Evolutionary conservation across 2,113 vertebrate genomes (phyloP), one percentile per base, ranked within the genome.

Genomic region (Hippocampus guttulatus): DNA sequence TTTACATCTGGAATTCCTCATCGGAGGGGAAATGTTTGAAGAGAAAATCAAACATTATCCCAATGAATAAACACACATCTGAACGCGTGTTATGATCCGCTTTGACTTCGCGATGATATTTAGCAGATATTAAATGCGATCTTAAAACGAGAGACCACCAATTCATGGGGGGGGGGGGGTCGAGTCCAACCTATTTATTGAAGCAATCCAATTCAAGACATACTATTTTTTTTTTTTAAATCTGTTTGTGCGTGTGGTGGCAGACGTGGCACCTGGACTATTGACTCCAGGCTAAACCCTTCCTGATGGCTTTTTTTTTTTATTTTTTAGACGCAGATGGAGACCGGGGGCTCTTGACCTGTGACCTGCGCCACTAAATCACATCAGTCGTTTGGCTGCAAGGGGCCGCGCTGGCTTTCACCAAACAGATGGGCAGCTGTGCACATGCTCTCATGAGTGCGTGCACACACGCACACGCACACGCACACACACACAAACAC

Each of bases 41-140:
- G 91, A 82, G 87, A 86, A 89, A 91, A 91, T 87, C 88, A 91
- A 91, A 91, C 90, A 91, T 91, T 84, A 87, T 85, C 83, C 76
- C 81, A 76, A 72, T 43, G n/a, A 45, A 45, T 64, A 45, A 64
- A 64, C 40, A 64, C 11, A 23, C 23, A 25, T 64, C 4, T 16
- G 25, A 60, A 60, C 30, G 16, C 27, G 18, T 38, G n/a, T 18
- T 47, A n/a, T n/a, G 41, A 45, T 64, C 41, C 63, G 10, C 11
- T 65, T 47, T 47, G 40, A n/a, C 62, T 47, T 25, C 16, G 23
- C 23, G 41, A 65, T 1, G 23, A 14, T 64, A 43, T 47, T 65
- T 43, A 14, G 62, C 5, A n/a, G 62, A 7, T n/a, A 21, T 64
- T 41, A n/a, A 64, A 64, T 64, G 40, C n/a, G 21, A 64, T 64